A percentile compares a stretch with the other conserved stretches of the same genome.
Conservation (phyloP, 2,888 invertebrate genomes). For the Meteorus cinctellus region DNA sequence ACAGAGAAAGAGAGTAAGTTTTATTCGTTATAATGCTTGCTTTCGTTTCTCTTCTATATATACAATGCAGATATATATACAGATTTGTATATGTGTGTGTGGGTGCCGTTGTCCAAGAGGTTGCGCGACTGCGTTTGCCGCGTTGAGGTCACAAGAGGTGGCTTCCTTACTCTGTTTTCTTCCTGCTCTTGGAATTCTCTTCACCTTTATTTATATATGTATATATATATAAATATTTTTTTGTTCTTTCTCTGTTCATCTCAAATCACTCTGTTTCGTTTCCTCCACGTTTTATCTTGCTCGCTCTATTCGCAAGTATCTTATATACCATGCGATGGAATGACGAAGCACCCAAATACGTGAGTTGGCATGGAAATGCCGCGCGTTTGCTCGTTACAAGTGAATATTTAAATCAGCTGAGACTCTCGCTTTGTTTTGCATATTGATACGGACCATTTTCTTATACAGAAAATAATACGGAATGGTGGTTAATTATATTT, state of each 20-base stretch:
- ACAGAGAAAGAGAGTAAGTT: conserved; percentile 2
- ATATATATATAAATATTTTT: not conserved
- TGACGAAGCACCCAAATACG: conserved; percentile 42
- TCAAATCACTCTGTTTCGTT: not conserved
- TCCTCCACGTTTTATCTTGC: not conserved
- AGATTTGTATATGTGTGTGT: not conserved
- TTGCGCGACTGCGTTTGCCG: conserved; percentile 30
- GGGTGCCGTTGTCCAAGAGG: conserved; percentile 24
- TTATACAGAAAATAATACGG: not conserved
- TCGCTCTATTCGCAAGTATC: not conserved
- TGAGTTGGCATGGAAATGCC: conserved; percentile 45
- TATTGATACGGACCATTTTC: not conserved
- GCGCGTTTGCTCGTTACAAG: conserved; percentile 43
- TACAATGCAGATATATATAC: not conserved
- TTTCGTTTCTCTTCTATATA: conserved; percentile 8
- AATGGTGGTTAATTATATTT: not conserved
- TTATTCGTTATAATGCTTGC: conserved; percentile 17
- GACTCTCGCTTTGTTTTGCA: not conserved
- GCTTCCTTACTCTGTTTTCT: conserved; percentile 33
- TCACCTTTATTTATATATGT: not conserved
- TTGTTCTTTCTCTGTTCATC: conserved; percentile 4
- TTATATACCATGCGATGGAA: conserved; percentile 24
- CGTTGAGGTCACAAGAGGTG: conserved; percentile 41
- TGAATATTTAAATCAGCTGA: conserved; percentile 37
- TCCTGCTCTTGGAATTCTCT: conserved; percentile 36